Evolutionary conservation across 2,113 vertebrate species (phyloP).

Genomic region (Pseudonaja textilis): DNA sequence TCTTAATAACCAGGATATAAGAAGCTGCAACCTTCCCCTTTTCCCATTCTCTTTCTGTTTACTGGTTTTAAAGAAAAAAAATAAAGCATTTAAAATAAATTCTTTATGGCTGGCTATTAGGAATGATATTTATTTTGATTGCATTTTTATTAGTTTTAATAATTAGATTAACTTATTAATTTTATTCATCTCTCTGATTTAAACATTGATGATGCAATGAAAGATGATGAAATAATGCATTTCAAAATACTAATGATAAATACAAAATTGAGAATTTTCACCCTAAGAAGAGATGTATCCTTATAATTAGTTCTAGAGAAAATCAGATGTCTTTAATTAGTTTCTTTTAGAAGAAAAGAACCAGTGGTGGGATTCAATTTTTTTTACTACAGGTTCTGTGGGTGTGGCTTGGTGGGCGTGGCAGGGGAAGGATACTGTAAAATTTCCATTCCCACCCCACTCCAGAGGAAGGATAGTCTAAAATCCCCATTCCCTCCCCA

Average conservation of each 20-base stretch:
- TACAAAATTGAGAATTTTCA: not conserved
- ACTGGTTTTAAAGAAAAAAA: not conserved
- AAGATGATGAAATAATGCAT: not conserved
- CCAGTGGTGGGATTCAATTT: no score
- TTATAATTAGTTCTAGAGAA: not conserved
- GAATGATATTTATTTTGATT: not conserved
- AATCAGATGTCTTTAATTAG: not conserved
- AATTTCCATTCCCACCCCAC: no score
- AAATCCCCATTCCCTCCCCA: no score
- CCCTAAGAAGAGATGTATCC: not conserved
- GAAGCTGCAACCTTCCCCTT: not conserved
- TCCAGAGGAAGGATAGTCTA: no score
- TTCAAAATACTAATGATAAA: not conserved
- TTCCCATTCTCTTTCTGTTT: not conserved
- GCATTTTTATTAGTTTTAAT: not conserved
- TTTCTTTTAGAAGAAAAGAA: not conserved
- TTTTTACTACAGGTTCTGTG: no score
- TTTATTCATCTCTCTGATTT: not conserved
- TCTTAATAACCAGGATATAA: not conserved
- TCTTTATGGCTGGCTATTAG: not conserved
- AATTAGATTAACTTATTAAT: not conserved
- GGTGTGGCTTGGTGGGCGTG: no score
- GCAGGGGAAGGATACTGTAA: no score
- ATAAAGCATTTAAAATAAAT: not conserved
- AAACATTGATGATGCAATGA: not conserved